Evolutionary conservation across 2,888 invertebrate species (phyloP).

Genomic region (Plutella xylostella): DNA sequence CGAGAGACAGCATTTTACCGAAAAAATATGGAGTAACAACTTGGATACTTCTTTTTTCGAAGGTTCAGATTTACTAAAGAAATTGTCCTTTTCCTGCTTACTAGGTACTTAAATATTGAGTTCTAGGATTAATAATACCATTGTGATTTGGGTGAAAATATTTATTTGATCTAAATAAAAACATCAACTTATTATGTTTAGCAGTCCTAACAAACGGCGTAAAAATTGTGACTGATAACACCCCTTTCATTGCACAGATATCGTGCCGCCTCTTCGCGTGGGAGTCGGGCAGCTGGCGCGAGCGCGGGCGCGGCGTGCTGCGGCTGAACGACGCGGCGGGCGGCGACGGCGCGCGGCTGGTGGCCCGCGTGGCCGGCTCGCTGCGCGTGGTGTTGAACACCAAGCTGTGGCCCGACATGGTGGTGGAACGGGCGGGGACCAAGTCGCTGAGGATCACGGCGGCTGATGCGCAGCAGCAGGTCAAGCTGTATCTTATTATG

Average conservation of each 20-base stretch:
- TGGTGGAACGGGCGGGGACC: conserved; percentile 86
- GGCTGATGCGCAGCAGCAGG: conserved; percentile 82
- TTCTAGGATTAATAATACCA: no score
- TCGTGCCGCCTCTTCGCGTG: conserved; percentile 92
- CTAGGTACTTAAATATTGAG: no score
- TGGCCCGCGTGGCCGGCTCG: conserved; percentile 90
- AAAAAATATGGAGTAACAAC: no score
- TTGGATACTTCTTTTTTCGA: no score
- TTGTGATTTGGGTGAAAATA: no score
- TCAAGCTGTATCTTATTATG: conserved; percentile 89
- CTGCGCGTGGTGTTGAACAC: conserved; percentile 92
- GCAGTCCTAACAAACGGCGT: no score
- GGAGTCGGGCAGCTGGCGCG: conserved; percentile 89
- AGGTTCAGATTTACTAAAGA: no score
- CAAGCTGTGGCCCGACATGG: conserved; percentile 94
- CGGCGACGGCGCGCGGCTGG: conserved; percentile 77
- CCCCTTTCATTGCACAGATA: conserved; percentile 58
- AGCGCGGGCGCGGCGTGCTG: conserved; percentile 89
- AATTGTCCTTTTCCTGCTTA: no score
- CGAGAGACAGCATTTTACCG: no score
- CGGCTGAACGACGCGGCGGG: conserved; percentile 83
- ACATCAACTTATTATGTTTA: no score
- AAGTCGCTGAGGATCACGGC: conserved; percentile 92
- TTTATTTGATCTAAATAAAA: no score
- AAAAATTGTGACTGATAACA: no score